Evolutionary conservation across 2,888 invertebrate genomes (phyloP), one percentile per base, ranked within the genome.

Genomic region (Ophion ventricosus): DNA sequence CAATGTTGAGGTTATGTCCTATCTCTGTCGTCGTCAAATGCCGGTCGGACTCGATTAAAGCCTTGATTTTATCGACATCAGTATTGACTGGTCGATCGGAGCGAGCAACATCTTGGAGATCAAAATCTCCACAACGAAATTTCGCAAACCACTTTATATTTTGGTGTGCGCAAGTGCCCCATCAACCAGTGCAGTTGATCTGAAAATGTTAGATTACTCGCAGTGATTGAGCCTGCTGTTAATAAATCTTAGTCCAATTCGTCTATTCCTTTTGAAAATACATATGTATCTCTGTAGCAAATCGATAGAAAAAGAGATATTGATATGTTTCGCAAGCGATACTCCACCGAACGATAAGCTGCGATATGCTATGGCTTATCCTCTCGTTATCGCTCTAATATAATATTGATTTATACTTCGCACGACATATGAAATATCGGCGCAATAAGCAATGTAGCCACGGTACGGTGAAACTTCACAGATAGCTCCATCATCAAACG

Each of bases 141-240:
- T n/a, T n/a, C n/a, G n/a, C n/a, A n/a, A n/a, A n/a, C n/a, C n/a
- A n/a, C n/a, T n/a, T n/a, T n/a, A n/a, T n/a, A n/a, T n/a, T n/a
- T n/a, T n/a, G n/a, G n/a, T n/a, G n/a, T n/a, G n/a, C n/a, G n/a
- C n/a, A n/a, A n/a, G n/a, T 29, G 63, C 11, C 43, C 29, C 56
- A 76, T 76, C 64, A 49, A 61, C 64, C 56, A 40, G 59, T 72
- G 56, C 63, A 54, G 54, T 56, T 72, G 72, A 79, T 72, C 79
- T 64, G 72, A n/a, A 72, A 72, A 40, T 64, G 43, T 70, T 35
- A 78, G 11, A 35, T 35, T 35, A 63, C 54, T 63, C 14, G 2
- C 23, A 54, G 63, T 29, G 20, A 75, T 63, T 26, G 2, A 10
- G 56, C 17, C 66, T 57, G n/a, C 64, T 20, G 59, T 35, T 35